Percentiles rank a stretch among this genome's conserved stretches.
Conservation (phyloP, 2,797 vertebrate species). For the Monodelphis domestica region DNA sequence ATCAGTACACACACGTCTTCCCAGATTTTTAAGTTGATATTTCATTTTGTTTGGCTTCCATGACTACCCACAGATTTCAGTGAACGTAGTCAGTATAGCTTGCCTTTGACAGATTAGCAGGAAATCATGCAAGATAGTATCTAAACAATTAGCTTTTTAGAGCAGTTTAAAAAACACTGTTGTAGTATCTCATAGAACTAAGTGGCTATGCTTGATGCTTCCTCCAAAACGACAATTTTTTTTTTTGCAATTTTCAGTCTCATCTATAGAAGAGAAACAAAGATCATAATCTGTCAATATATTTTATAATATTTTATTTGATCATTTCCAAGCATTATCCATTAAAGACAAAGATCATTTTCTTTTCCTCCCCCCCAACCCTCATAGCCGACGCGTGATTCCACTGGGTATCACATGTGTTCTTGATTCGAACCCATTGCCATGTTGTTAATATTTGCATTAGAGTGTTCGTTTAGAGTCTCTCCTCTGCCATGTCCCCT, state of each 20-base stretch:
- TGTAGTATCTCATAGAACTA: neutral
- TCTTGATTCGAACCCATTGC: too few species aligned
- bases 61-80: neutral
- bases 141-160: too few species aligned
- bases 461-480: too few species aligned
- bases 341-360: too few species aligned
- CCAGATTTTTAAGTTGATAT: neutral
- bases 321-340: too few species aligned
- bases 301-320: too few species aligned
- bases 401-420: too few species aligned
- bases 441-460: too few species aligned
- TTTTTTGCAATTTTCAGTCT: slow-evolving; percentile 53
- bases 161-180: neutral
- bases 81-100: neutral
- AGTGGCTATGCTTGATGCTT: slow-evolving; percentile 16
- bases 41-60: neutral
- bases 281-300: neutral
- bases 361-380: too few species aligned
- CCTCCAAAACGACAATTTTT: slow-evolving; percentile 48
- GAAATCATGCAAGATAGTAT: neutral
- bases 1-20: neutral
- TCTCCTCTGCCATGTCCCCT: too few species aligned
- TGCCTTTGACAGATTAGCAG: neutral
- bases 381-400: too few species aligned
- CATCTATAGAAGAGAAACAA: slow-evolving; percentile 28